A percentile compares a stretch with the other conserved stretches of the same genome.
These are phyloP conservation scores for Glossosoma conforme DNA, from an alignment of 1,140 invertebrate species.

Conservation along the genomic window DNA sequence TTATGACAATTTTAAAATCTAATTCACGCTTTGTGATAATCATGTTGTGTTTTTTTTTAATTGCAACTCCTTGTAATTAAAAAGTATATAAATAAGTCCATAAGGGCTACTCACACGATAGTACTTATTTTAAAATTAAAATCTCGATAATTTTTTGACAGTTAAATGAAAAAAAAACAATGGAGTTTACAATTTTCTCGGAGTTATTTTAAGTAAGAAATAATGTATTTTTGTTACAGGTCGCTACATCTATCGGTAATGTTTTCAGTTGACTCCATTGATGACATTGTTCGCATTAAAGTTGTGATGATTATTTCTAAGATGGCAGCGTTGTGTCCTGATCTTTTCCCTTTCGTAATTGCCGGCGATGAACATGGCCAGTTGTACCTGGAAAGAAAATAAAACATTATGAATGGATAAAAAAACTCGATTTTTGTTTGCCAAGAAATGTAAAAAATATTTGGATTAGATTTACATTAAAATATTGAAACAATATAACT, in stretches of 20 bases:
- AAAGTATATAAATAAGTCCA: no score
- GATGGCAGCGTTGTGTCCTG: slow-evolving; percentile 33
- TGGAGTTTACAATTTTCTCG: neutral
- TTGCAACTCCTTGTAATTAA: no score
- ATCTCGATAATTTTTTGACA: neutral
- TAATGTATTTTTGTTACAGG: neutral
- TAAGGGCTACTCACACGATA: no score
- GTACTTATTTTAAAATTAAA: no score
- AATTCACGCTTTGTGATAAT: no score
- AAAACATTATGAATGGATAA: slow-evolving; percentile 2
- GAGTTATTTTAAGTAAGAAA: neutral
- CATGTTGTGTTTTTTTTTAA: no score
- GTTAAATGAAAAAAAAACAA: neutral
- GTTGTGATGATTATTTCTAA: slow-evolving; percentile 47
- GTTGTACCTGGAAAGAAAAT: slow-evolving; percentile 45
- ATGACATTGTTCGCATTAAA: slow-evolving; percentile 44
- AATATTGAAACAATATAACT: slow-evolving; percentile 1
- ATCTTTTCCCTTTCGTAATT: slow-evolving; percentile 51
- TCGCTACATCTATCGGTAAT: neutral
- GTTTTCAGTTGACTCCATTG: slow-evolving; percentile 49
- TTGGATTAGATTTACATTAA: neutral
- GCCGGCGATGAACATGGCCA: slow-evolving; percentile 54
- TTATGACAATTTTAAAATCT: no score
- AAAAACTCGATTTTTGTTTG: neutral
- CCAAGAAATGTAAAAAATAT: neutral